Conservation (phyloP, 2,888 invertebrate species). For the Drosophila acutilabella region DNA sequence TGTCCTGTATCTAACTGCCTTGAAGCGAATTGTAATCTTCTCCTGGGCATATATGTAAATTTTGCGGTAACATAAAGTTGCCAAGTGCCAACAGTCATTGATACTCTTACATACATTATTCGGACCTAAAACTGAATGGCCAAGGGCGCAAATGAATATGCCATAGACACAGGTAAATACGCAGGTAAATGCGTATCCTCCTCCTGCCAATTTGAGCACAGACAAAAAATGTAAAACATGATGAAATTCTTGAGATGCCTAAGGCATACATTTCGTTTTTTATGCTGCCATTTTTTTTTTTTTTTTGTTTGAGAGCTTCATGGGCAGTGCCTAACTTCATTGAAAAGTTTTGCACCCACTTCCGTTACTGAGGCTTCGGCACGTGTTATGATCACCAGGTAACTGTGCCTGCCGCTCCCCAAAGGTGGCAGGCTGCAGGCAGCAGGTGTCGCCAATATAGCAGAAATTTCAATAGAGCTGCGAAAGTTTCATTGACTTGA, state of each 20-base stretch:
- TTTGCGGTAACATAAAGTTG: constrained; percentile 39
- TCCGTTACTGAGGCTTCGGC: constrained; percentile 25
- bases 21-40: constrained; percentile 38
- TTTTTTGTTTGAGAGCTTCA: constrained; percentile 3
- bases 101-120: constrained; percentile 49
- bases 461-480: constrained; percentile 65
- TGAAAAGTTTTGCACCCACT: constrained; percentile 50
- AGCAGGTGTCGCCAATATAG: constrained; percentile 62
- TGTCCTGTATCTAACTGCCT: constrained; percentile 18
- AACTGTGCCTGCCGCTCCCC: background rate
- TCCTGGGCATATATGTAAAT: constrained; percentile 49
- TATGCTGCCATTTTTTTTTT: background rate
- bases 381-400: constrained; percentile 52
- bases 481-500: constrained; percentile 75
- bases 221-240: constrained; percentile 26
- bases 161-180: constrained; percentile 44
- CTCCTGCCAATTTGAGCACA: constrained; percentile 13
- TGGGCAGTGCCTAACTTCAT: constrained; percentile 36
- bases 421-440: constrained; percentile 7
- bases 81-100: constrained; percentile 41
- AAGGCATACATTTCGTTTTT: constrained; percentile 21
- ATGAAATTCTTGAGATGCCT: constrained; percentile 68
- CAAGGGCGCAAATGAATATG: constrained; percentile 54
- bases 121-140: constrained; percentile 36
- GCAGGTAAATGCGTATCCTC: constrained; percentile 12